Percentiles rank a stretch among this genome's conserved stretches.
Evolutionary conservation across 30 jellyfish, hydroid and myxozoan species (phyloP).

Genomic region (Nemopilema nomurai): DNA sequence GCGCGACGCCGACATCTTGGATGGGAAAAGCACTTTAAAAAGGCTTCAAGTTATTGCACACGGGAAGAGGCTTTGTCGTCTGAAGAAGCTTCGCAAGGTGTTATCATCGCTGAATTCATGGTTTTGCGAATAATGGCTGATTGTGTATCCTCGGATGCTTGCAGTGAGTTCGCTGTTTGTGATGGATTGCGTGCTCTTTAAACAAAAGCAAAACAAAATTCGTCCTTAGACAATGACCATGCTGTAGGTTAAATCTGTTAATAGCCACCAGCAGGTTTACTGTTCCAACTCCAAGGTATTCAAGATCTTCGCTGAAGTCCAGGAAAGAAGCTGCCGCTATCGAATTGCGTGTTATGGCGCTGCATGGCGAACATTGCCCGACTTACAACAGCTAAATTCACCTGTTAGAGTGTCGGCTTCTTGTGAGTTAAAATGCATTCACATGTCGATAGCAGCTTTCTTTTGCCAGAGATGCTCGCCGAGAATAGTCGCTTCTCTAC

Average conservation of each 20-base stretch:
- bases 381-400: background rate
- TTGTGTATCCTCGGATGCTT: constrained; percentile 6
- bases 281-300: background rate
- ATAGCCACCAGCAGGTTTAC: constrained; percentile 24
- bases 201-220: constrained; percentile 36
- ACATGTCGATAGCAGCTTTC: constrained; percentile 42
- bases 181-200: constrained; percentile 37
- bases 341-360: background rate
- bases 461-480: constrained; percentile 42
- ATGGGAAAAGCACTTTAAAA: background rate
- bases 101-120: background rate
- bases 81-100: background rate
- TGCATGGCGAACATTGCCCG: background rate
- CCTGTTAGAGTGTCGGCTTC: background rate
- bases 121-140: background rate
- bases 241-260: constrained; percentile 27
- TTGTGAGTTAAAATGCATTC: constrained; percentile 18
- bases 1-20: constrained; percentile 42
- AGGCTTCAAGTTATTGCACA: background rate
- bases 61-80: background rate
- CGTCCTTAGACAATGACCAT: constrained; percentile 28
- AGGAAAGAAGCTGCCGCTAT: background rate
- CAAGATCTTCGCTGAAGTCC: background rate
- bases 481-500: constrained; percentile 66
- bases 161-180: constrained; percentile 41